phyloP scores from a whole-genome alignment of 2,113 vertebrate species.

The Furnarius figulus region DNA sequence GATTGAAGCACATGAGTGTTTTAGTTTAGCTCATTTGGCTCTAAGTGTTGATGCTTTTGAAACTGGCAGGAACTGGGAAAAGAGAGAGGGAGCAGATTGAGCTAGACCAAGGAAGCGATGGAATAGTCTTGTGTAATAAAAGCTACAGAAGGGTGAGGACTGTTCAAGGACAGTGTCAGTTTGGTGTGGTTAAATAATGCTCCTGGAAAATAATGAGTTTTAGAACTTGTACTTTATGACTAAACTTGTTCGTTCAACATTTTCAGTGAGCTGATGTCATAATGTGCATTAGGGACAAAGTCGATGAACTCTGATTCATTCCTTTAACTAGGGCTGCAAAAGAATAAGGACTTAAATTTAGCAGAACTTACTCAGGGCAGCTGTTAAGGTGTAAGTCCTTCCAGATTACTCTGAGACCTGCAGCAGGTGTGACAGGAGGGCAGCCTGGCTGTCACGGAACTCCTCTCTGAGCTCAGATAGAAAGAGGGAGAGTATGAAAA shows the following conservation, averaged over 20 bases:
- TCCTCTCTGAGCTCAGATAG: background rate
- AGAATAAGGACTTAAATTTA: background rate
- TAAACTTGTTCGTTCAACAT: background rate
- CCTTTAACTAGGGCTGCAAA: background rate
- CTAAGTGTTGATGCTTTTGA: background rate
- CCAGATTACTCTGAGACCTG: background rate
- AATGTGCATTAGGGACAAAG: background rate
- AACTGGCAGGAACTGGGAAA: background rate
- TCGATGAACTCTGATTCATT: background rate
- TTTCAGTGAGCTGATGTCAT: background rate
- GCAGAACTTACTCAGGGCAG: background rate
- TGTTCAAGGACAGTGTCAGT: background rate
- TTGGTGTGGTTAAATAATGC: background rate
- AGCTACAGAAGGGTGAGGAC: background rate
- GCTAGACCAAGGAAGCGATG: background rate
- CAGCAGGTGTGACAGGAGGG: background rate
- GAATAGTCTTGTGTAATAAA: background rate
- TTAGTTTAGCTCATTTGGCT: background rate
- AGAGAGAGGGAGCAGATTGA: background rate
- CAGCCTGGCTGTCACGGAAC: background rate
- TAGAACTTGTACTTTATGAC: background rate
- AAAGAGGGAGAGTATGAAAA: background rate
- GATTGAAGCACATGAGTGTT: background rate
- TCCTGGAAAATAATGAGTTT: background rate
- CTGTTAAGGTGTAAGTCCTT: background rate